phyloP scores from a whole-genome alignment of 1,140 invertebrate genomes.

The Pseudomyrmex flavicornis region DNA sequence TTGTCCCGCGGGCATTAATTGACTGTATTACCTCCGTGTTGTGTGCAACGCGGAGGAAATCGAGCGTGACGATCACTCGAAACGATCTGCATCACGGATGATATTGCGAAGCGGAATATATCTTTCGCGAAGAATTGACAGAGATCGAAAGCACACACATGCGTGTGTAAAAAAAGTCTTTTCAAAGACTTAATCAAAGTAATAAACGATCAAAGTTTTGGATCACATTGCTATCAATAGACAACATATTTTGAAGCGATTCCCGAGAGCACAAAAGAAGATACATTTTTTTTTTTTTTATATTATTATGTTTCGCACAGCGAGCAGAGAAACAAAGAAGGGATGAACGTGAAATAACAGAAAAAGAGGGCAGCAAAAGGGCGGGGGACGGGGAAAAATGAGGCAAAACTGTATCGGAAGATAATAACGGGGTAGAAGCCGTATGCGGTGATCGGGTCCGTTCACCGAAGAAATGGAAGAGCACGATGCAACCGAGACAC shows the following conservation, averaged over 20 bases:
- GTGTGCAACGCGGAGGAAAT: constrained; percentile 56
- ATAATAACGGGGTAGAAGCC: constrained; percentile 78
- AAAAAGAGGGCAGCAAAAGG: constrained; percentile 66
- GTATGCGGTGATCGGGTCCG: constrained; percentile 68
- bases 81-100: constrained; percentile 51
- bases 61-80: constrained; percentile 66
- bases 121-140: neutral
- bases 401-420: constrained; percentile 77
- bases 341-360: constrained; percentile 71
- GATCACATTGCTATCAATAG: neutral
- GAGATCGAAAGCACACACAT: neutral
- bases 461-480: constrained; percentile 70
- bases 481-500: constrained; percentile 56
- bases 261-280: neutral
- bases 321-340: constrained; percentile 60
- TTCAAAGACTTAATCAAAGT: too few relatives aligned
- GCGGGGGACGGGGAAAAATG: constrained; percentile 72
- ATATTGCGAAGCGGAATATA: neutral
- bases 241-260: constrained; percentile 1
- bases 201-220: too few relatives aligned
- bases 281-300: too few relatives aligned
- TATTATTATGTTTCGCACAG: neutral
- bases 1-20: constrained; percentile 71
- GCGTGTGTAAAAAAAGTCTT: too few relatives aligned
- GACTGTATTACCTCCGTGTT: constrained; percentile 51